A percentile compares a stretch with the other conserved stretches of the same genome.
Evolutionary conservation across 2,888 invertebrate genomes (phyloP).

Genomic region (Tachina fera): DNA sequence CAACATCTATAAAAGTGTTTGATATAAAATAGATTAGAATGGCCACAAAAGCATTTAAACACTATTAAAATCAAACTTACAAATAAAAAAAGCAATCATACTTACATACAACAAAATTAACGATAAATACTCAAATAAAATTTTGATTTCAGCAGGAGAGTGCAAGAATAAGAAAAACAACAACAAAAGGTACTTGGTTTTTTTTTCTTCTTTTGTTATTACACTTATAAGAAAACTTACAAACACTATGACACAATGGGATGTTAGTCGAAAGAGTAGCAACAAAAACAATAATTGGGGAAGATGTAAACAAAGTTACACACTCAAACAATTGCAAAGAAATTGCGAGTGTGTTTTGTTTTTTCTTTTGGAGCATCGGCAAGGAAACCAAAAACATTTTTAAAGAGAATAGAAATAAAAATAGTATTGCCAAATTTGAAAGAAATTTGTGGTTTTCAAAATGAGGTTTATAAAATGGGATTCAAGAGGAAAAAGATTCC

Average conservation of each 20-base stretch:
- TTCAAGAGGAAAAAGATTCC: background rate
- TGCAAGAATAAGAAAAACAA: background rate
- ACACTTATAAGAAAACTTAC: slow-evolving; percentile 39
- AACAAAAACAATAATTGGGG: slow-evolving; percentile 28
- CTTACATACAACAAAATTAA: slow-evolving; percentile 19
- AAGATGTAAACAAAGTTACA: slow-evolving; percentile 51
- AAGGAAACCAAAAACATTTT: slow-evolving; percentile 9
- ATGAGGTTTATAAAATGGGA: no score
- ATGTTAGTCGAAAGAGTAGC: slow-evolving; percentile 17
- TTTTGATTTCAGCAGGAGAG: slow-evolving; percentile 37
- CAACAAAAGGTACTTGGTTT: slow-evolving; percentile 23
- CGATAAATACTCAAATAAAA: slow-evolving; percentile 38
- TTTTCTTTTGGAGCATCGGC: slow-evolving; percentile 30
- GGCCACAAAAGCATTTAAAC: slow-evolving; percentile 64
- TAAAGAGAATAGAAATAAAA: slow-evolving; percentile 35
- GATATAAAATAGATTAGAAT: slow-evolving; percentile 68
- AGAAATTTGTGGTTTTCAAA: background rate
- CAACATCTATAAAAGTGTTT: slow-evolving; percentile 30
- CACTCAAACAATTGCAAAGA: slow-evolving; percentile 20
- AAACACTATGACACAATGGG: slow-evolving; percentile 22
- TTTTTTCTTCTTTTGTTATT: background rate
- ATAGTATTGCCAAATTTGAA: slow-evolving; percentile 25
- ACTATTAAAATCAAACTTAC: slow-evolving; percentile 58
- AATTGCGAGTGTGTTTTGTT: background rate
- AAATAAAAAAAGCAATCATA: slow-evolving; percentile 14